Evolutionary conservation across 2,113 vertebrate genomes (phyloP), one percentile per base, ranked within the genome.

Genomic region (Cinclus cinclus): DNA sequence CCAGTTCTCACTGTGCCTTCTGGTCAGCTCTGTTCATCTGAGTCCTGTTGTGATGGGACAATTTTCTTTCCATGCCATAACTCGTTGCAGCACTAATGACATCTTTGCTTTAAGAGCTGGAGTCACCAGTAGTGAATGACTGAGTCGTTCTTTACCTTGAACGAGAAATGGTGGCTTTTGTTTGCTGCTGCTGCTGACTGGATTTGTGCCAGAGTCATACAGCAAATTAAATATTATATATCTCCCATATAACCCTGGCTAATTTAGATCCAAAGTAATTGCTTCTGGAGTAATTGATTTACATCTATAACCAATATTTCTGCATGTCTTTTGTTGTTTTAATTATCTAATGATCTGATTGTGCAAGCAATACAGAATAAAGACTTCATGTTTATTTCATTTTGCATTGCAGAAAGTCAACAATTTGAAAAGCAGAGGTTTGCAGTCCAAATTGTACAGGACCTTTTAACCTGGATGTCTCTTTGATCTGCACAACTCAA

Each of bases 301-400:
- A 93, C 50, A 74, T 74, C 87, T 83, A 69, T 90, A 76, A 78
- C 75, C 85, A 91, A 91, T 97, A 95, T 80, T 90, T 93, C 56
- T 59, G 21, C 2, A 7, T 92, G 94, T 86, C 92, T 93, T 94
- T 86, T 88, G 77, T 89, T 95, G 87, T 92, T 96, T 95, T 95
- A 92, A 95, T 96, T 95, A 91, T 94, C 89, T 95, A 95, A 96
- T 96, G 91, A 95, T 95, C 62, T 88, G 65, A 77, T 80, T 89
- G 78, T 85, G 87, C 67, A 89, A 91, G 82, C 44, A 87, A 37
- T 91, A 85, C 37, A 63, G 67, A 27, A 73, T 76, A 69, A 83
- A 80, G 78, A 0, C 53, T 91, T 87, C 78, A 76, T 49, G 75
- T 50, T 94, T 89, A 88, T 94, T 91, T 95, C 39, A 1, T 87